Evolutionary conservation across 1,140 invertebrate genomes (phyloP).

Genomic region (Platorchestia sp.): DNA sequence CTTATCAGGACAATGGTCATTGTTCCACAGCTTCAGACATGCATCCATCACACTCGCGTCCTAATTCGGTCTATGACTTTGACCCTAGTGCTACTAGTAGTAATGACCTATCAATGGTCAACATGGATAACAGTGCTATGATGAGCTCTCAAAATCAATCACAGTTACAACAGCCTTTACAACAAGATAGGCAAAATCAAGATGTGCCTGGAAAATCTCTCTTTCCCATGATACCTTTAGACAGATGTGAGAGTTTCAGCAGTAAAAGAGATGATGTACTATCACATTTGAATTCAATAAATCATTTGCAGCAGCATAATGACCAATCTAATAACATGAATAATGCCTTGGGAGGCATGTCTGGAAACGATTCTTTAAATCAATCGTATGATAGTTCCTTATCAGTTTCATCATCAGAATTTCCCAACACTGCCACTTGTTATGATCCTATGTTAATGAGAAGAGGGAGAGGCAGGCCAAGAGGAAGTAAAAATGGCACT

Average conservation of each 20-base stretch:
- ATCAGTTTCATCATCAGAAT: conserved; percentile 55
- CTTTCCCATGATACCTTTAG: conserved; percentile 37
- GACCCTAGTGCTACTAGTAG: conserved; percentile 59
- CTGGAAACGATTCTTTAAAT: conserved; percentile 54
- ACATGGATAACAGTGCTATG: conserved; percentile 23
- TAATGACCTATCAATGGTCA: conserved; percentile 41
- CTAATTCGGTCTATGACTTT: conserved; percentile 66
- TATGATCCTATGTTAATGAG: conserved; percentile 60
- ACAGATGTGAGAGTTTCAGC: conserved; percentile 42
- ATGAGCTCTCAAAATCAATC: conserved; percentile 30
- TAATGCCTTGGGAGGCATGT: conserved; percentile 31
- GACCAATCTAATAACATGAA: conserved; percentile 27
- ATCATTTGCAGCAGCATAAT: not conserved
- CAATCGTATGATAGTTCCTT: conserved; percentile 57
- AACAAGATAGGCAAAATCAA: conserved; percentile 39
- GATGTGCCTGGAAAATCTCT: not conserved
- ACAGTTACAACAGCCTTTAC: conserved; percentile 31
- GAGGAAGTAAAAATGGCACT: conserved; percentile 66
- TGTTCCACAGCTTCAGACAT: conserved; percentile 29
- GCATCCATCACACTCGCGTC: conserved; percentile 34
- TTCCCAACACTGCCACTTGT: conserved; percentile 54
- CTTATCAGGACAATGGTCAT: conserved; percentile 40
- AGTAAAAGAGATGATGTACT: conserved; percentile 39
- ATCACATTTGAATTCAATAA: conserved; percentile 38
- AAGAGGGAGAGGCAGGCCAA: conserved; percentile 62